Conservation (phyloP, 2,797 vertebrate genomes). For the Apodemus agrarius region DNA sequence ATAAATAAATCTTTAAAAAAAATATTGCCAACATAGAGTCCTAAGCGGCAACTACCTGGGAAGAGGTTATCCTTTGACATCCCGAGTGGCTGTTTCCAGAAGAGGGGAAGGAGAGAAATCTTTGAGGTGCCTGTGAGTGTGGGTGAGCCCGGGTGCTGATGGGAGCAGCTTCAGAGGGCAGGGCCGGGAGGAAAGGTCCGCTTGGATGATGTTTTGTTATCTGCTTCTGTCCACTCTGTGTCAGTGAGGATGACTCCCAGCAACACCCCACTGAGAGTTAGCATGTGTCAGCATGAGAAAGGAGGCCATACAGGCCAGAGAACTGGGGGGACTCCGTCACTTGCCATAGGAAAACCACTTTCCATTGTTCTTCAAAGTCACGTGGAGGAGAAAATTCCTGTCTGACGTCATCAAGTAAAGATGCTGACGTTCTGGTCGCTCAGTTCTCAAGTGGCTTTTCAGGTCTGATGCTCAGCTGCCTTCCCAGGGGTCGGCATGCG, state of each 20-base stretch:
- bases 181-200: accelerated
- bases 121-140: no score
- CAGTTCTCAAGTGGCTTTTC: neutral
- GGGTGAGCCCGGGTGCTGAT: neutral
- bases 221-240: neutral
- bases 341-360: accelerated
- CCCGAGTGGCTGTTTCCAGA: neutral
- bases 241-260: neutral
- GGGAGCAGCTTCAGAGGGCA: neutral
- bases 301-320: neutral
- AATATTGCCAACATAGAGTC: neutral
- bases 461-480: neutral
- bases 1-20: no score
- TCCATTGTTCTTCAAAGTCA: neutral
- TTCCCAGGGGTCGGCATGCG: accelerated
- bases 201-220: accelerated
- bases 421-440: accelerated
- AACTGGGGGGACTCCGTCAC: accelerated
- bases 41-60: no score
- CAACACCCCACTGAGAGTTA: neutral
- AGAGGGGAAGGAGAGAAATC: neutral
- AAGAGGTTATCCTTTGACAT: neutral
- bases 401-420: no score
- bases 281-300: neutral
- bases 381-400: neutral